Evolutionary conservation across 2,113 vertebrate genomes (phyloP), one percentile per base, ranked within the genome.

Genomic region (Osmerus mordax): DNA sequence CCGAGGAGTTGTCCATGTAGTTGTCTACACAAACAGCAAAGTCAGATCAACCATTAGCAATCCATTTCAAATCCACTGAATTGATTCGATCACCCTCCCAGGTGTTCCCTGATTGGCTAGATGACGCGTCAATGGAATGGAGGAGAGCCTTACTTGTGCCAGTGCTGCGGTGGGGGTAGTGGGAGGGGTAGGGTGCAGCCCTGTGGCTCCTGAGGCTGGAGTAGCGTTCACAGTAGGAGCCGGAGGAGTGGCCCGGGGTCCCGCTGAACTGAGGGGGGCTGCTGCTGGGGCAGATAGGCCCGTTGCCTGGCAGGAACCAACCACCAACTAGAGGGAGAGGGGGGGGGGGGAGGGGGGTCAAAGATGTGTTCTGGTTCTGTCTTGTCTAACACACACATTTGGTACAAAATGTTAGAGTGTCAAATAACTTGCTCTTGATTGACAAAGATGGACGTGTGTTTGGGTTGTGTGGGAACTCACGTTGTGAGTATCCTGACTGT

Each of bases 171-270:
- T 93, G 92, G 23, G 91, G 77, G 90, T 93, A 93, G 81, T 91
- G 93, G 73, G 84, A 86, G 76, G 92, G 90, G 83, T 94, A 94
- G 0, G 93, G 93, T 16, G 91, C 82, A 0, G 91, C 78, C 11
- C 92, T 68, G 70, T 93, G 92, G 78, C 81, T 88, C 84, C 91
- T 87, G 67, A 94, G 86, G 78, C 89, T 81, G 54, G 93, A 91
- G 84, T 93, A 93, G 47, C 92, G 89, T 81, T 94, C 92, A 5
- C 93, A 94, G 87, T 93, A 93, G 4, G 93, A 91, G 51, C 91
- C 86, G 0, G 92, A 91, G 1, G 92, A 89, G 81, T 92, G 91
- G 59, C 81, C 88, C 0, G 83, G 86, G 0, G 85, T 74, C n/a
- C 86, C 72, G 0, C 82, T 89, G 84, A 94, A 93, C 84, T 93